A percentile compares a stretch with the other conserved stretches of the same genome.
phyloP scores from a whole-genome alignment of 2,888 invertebrate species.

The Boloria selene region DNA sequence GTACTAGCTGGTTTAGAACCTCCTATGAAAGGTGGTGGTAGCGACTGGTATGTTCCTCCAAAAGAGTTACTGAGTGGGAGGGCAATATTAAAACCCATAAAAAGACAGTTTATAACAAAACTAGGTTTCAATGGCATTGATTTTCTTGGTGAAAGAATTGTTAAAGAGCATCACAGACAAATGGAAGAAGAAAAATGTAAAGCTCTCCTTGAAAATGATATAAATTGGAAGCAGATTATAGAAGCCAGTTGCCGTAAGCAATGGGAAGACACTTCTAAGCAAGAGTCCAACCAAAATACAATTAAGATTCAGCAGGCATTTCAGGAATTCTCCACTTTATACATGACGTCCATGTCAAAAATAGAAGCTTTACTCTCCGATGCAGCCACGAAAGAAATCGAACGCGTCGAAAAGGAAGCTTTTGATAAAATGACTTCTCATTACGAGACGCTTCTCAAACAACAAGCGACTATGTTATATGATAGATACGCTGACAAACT shows the following conservation, averaged over 20 bases:
- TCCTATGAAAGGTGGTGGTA: slow-evolving; percentile 65
- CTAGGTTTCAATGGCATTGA: slow-evolving; percentile 60
- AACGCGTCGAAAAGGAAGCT: slow-evolving; percentile 50
- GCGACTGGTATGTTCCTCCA: slow-evolving; percentile 67
- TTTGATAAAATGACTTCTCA: slow-evolving; percentile 54
- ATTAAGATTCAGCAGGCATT: slow-evolving; percentile 54
- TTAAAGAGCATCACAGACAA: slow-evolving; percentile 48
- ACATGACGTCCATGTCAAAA: slow-evolving; percentile 55
- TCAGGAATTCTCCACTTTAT: slow-evolving; percentile 57
- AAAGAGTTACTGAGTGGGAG: slow-evolving; percentile 58
- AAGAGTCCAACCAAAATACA: slow-evolving; percentile 54
- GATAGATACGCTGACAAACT: slow-evolving; percentile 57
- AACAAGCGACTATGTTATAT: slow-evolving; percentile 61
- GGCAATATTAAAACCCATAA: slow-evolving; percentile 60
- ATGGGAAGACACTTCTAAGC: slow-evolving; percentile 49
- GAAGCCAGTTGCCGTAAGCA: slow-evolving; percentile 44
- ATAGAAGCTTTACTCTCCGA: slow-evolving; percentile 60
- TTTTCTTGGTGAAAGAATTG: slow-evolving; percentile 51
- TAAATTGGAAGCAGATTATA: slow-evolving; percentile 57
- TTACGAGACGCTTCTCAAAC: slow-evolving; percentile 53
- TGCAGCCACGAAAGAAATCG: slow-evolving; percentile 57
- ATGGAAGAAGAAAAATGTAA: slow-evolving; percentile 53
- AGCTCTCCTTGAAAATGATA: slow-evolving; percentile 54
- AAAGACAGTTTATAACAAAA: slow-evolving; percentile 54
- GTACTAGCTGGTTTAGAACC: slow-evolving; percentile 69